Evolutionary conservation across 2,888 invertebrate genomes (phyloP).

Genomic region (Drosophila trichaetosa): DNA sequence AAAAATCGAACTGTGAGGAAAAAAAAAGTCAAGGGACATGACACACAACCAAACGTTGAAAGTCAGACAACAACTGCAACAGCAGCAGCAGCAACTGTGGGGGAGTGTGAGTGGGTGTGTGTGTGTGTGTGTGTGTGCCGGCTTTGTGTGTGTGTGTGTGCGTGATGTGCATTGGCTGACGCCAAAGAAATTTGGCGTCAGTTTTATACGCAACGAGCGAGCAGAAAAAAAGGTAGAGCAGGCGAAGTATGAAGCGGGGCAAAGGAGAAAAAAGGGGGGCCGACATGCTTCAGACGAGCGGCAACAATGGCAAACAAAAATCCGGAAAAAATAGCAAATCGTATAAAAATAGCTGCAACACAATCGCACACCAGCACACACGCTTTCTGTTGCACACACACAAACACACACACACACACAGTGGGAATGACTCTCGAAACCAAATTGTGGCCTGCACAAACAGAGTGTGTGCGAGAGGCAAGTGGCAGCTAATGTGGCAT

Average conservation of each 20-base stretch:
- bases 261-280: not conserved
- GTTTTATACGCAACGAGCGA: conserved; percentile 65
- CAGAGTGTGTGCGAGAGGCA: conserved; percentile 16
- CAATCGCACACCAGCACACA: conserved; percentile 17
- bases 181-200: conserved; percentile 80
- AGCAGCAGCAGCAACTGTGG: conserved; percentile 29
- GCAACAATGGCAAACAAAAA: conserved; percentile 76
- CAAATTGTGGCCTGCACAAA: conserved; percentile 15
- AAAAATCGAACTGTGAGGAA: conserved; percentile 67
- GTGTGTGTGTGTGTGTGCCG: conserved; percentile 15
- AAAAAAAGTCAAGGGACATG: conserved; percentile 52
- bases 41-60: conserved; percentile 30
- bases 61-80: conserved; percentile 35
- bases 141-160: conserved; percentile 15
- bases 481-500: conserved; percentile 62
- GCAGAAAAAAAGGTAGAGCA: conserved; percentile 22
- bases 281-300: conserved; percentile 22
- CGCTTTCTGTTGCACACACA: not conserved
- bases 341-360: conserved; percentile 71
- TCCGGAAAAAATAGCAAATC: conserved; percentile 78
- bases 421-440: conserved; percentile 15
- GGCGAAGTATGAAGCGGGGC: conserved; percentile 15
- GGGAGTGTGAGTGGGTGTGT: conserved; percentile 28
- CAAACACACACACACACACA: conserved; percentile 14
- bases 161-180: conserved; percentile 68